Evolutionary conservation across 2,888 invertebrate genomes (phyloP).

Genomic region (Hyles lineata): DNA sequence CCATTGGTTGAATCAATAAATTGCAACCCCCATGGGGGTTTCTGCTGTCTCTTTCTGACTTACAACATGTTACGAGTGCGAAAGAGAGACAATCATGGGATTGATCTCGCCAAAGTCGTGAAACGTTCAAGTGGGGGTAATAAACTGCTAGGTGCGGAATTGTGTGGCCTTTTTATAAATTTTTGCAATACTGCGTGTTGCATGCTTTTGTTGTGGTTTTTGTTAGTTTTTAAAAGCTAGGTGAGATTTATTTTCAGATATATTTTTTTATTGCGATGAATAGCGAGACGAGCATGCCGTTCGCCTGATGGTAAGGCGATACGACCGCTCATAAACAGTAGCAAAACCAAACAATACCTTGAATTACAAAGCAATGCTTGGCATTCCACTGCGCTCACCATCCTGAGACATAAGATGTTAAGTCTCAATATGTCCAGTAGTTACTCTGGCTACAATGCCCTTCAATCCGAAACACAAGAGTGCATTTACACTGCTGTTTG

Average conservation of each 20-base stretch:
- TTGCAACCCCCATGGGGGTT: conserved; percentile 23
- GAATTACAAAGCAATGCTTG: too few species aligned
- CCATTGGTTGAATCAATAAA: conserved; percentile 27
- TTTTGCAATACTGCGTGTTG: not conserved
- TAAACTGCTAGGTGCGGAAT: conserved; percentile 15
- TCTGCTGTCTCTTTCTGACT: conserved; percentile 16
- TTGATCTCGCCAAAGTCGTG: conserved; percentile 17
- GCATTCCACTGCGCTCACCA: too few species aligned
- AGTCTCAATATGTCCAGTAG: too few species aligned
- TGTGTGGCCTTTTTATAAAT: conserved; percentile 7
- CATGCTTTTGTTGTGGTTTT: not conserved
- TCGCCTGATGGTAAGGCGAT: too few species aligned
- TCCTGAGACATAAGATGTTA: too few species aligned
- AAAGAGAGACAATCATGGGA: conserved; percentile 1
- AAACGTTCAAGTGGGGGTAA: conserved; percentile 3
- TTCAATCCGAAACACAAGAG: too few species aligned
- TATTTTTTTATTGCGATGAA: too few species aligned
- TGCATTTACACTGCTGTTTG: too few species aligned
- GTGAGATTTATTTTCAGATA: not conserved
- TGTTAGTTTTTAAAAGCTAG: not conserved
- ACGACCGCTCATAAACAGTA: too few species aligned
- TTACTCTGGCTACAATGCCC: too few species aligned
- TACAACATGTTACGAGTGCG: not conserved
- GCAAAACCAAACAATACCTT: too few species aligned
- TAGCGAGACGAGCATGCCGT: too few species aligned